Conservation (phyloP, 1,140 invertebrate species). For the Hycleus phaleratus region DNA sequence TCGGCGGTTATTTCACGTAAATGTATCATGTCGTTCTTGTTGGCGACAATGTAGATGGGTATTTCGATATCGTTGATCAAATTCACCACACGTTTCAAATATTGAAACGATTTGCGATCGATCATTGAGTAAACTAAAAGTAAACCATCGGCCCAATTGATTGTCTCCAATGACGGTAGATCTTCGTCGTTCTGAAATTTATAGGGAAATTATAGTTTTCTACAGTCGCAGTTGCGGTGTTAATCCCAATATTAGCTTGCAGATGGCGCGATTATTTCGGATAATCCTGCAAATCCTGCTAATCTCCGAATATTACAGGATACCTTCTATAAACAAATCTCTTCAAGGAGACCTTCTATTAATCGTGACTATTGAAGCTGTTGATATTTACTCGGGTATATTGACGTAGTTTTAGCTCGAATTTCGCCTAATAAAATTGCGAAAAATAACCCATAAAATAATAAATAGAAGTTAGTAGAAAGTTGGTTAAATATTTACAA, state of each 20-base stretch:
- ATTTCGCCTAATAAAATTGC: no score
- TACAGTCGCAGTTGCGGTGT: neutral
- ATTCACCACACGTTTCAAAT: slow-evolving; percentile 66
- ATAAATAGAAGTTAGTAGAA: neutral
- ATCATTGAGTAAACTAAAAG: slow-evolving; percentile 88
- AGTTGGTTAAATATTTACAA: neutral
- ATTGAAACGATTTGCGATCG: slow-evolving; percentile 79
- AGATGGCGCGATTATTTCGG: no score
- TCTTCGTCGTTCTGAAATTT: slow-evolving; percentile 55
- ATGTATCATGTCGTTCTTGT: slow-evolving; percentile 90
- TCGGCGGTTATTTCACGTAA: slow-evolving; percentile 79
- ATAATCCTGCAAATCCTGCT: no score
- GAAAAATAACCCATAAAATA: no score
- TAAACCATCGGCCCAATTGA: slow-evolving; percentile 84
- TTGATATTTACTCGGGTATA: no score
- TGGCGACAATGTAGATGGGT: slow-evolving; percentile 74
- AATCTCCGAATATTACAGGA: no score
- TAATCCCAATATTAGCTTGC: no score
- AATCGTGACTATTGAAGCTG: no score
- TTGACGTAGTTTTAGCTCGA: no score
- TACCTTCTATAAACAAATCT: no score
- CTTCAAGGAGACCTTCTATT: no score
- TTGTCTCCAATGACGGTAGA: slow-evolving; percentile 63
- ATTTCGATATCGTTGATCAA: slow-evolving; percentile 59
- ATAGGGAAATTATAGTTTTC: slow-evolving; percentile 2